Conservation (phyloP, 2,113 vertebrate genomes). For the Dissostichus mawsoni region DNA sequence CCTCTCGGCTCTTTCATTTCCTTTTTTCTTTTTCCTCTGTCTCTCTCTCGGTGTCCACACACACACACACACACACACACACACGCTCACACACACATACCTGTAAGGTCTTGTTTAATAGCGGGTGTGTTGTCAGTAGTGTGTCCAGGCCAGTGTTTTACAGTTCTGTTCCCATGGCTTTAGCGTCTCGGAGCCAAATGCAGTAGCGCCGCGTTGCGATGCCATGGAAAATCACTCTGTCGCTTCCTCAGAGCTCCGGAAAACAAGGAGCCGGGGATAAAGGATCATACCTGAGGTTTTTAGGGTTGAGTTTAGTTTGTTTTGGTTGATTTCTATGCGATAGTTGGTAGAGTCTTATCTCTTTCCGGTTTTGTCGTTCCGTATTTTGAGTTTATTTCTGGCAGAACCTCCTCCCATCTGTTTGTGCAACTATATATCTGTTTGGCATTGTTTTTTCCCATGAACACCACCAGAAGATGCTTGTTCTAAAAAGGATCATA, state of each 20-base stretch:
- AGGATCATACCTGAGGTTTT: neutral
- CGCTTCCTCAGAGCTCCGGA: conserved; percentile 9
- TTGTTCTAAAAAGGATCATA: neutral
- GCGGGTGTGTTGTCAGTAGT: conserved; percentile 71
- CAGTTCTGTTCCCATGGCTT: conserved; percentile 80
- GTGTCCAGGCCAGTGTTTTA: conserved; percentile 76
- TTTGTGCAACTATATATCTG: no score
- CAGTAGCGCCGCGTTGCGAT: conserved; percentile 35
- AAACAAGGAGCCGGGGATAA: conserved; percentile 12
- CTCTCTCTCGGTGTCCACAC: conserved; percentile 3
- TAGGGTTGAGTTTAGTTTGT: no score
- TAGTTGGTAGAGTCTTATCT: no score
- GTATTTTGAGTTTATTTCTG: no score
- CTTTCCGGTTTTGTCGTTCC: no score
- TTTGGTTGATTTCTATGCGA: no score
- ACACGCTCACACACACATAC: conserved; percentile 44
- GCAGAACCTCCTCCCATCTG: no score
- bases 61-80: conserved; percentile 37
- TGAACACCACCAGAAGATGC: no score
- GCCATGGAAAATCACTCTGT: conserved; percentile 59
- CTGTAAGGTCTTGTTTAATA: conserved; percentile 67
- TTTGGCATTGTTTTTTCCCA: no score
- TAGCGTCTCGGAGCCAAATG: conserved; percentile 52
- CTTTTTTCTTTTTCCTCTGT: conserved; percentile 16
- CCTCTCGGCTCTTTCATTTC: conserved; percentile 39